phyloP scores from a whole-genome alignment of 2,113 vertebrate species.

The Cairina moschata region DNA sequence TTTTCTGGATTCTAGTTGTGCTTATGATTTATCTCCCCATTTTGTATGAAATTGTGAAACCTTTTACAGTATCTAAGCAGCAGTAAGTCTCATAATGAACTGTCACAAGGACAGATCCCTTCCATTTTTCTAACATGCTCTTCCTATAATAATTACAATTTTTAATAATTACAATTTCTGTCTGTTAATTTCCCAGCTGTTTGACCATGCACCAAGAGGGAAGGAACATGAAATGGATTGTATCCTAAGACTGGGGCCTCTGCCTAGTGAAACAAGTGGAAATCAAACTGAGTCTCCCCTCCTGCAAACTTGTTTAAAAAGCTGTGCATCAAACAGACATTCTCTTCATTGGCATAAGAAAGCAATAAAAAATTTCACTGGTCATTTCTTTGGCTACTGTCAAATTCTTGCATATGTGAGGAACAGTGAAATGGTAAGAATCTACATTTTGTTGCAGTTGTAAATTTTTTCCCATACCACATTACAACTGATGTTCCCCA shows the following conservation, averaged over 20 bases:
- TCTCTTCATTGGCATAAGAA: not conserved
- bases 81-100: not conserved
- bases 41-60: conserved; percentile 4
- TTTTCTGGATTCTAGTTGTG: conserved; percentile 46
- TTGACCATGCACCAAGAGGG: not conserved
- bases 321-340: not conserved
- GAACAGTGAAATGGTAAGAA: not conserved
- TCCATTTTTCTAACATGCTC: not conserved
- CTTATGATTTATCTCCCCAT: not conserved
- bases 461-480: not conserved
- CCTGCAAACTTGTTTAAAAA: not conserved
- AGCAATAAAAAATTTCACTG: not conserved
- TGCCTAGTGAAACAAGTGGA: not conserved
- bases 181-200: not conserved
- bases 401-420: not conserved
- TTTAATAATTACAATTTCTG: not conserved
- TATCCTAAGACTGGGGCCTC: not conserved
- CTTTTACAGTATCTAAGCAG: not conserved
- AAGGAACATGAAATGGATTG: not conserved
- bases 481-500: not conserved
- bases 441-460: not conserved
- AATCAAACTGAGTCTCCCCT: not conserved
- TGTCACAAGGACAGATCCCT: not conserved
- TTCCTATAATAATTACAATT: not conserved
- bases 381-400: not conserved